Evolutionary conservation across 2,888 invertebrate genomes (phyloP), one percentile per base, ranked within the genome.

Genomic region (Acanthosepion esculentum): DNA sequence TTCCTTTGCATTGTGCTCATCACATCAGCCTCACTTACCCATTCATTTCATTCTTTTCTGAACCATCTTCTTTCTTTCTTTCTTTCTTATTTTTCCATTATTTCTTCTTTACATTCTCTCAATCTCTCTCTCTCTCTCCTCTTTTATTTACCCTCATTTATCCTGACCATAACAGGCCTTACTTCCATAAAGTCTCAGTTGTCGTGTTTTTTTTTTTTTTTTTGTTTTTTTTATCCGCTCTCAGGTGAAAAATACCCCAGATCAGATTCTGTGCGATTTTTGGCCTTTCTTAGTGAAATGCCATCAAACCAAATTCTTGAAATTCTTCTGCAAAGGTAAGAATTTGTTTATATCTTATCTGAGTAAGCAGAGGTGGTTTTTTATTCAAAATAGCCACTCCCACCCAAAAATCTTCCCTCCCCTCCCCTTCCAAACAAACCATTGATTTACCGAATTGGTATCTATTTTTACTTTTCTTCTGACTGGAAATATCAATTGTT

Each of bases 241-340:
- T n/a, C 78, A 78, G 78, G 78, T 78, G 78, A 78, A 33, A 78
- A 78, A n/a, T 53, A 93, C 48, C 4, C 93, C 93, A 93, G 93
- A 53, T 93, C 53, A 53, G 93, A 93, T 53, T 93, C 53, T 53
- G n/a, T 93, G 93, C 93, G n/a, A 78, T 78, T 93, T 93, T 53
- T 93, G 93, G 93, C 93, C 20, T 93, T 93, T 93, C 78, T n/a
- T 93, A 41, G 50, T 93, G 93, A 93, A 93, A 93, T 93, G 93
- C 93, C 93, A 93, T 93, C 93, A 93, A 93, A 93, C 93, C 93
- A 93, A 93, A 93, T 93, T 93, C 93, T 93, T 93, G 93, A 93
- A 93, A 93, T 93, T 53, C 93, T 93, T 50, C 93, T 93, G 93
- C 93, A 93, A 93, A 93, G 93, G 93, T 93, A 93, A 93, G 93